These are phyloP conservation scores for Phragmatobia fuliginosa DNA, from an alignment of 2,888 invertebrate genomes.

Conservation along the genomic window DNA sequence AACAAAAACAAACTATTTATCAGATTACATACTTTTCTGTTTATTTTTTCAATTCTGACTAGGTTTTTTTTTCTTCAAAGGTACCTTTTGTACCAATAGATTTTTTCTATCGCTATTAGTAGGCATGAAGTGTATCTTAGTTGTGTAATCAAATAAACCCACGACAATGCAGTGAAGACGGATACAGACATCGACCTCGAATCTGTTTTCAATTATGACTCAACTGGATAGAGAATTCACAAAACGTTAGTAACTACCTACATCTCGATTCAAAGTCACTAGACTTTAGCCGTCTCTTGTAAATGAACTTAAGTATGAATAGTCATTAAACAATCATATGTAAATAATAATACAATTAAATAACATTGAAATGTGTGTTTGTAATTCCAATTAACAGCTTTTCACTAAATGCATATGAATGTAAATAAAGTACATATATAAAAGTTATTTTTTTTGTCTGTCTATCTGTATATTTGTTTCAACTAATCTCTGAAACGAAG, in stretches of 20 bases:
- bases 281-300: constrained; percentile 13
- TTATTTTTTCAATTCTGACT: background rate
- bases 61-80: background rate
- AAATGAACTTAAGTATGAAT: constrained; percentile 39
- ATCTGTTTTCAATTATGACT: constrained; percentile 71
- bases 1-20: background rate
- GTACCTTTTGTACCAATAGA: constrained; percentile 36
- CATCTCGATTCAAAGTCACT: constrained; percentile 55
- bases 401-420: too few relatives aligned
- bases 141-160: constrained; percentile 57
- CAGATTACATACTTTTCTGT: background rate
- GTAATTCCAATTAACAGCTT: too few relatives aligned
- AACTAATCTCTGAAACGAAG: too few relatives aligned
- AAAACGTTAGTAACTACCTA: constrained; percentile 61
- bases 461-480: too few relatives aligned
- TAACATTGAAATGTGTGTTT: too few relatives aligned
- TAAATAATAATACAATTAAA: background rate
- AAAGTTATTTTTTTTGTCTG: too few relatives aligned
- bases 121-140: constrained; percentile 18
- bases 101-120: constrained; percentile 40
- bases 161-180: constrained; percentile 61
- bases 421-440: too few relatives aligned
- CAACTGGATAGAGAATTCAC: constrained; percentile 59
- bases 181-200: constrained; percentile 73
- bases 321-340: background rate